These are phyloP conservation scores for Oncorhynchus clarkii DNA, from an alignment of 2,113 vertebrate genomes.

Conservation along the genomic window DNA sequence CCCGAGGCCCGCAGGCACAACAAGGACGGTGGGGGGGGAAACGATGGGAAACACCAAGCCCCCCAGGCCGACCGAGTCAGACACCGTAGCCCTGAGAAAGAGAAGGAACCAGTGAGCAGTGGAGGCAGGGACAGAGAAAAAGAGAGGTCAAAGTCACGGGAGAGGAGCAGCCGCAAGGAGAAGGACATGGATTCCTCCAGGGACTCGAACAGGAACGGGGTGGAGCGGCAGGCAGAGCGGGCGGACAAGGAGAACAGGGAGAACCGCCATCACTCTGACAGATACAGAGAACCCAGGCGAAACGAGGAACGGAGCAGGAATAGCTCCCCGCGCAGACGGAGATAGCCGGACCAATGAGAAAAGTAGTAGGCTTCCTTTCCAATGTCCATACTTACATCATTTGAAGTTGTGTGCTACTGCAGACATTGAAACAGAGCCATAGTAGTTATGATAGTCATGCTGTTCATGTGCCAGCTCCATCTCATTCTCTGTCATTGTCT, in stretches of 20 bases:
- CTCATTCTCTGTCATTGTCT: not conserved
- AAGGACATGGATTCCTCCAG: constrained; percentile 57
- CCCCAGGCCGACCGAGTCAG: constrained; percentile 7
- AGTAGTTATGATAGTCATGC: not conserved
- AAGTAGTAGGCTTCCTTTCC: not conserved
- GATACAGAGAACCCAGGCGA: constrained; percentile 67
- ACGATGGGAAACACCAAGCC: not conserved
- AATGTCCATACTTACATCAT: not conserved
- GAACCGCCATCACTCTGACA: constrained; percentile 55
- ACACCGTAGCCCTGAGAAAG: constrained; percentile 3
- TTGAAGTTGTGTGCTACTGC: too few species aligned
- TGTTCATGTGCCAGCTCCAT: not conserved
- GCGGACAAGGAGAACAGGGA: constrained; percentile 63
- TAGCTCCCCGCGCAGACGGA: constrained; percentile 68
- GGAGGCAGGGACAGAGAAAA: constrained; percentile 67
- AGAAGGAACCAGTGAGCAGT: constrained; percentile 43
- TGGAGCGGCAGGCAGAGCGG: constrained; percentile 49
- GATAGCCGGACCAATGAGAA: constrained; percentile 42
- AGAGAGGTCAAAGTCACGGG: constrained; percentile 70
- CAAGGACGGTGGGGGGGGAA: constrained; percentile 38
- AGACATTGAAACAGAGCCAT: not conserved
- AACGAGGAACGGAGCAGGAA: constrained; percentile 63
- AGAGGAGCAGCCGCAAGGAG: constrained; percentile 57
- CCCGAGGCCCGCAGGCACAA: constrained; percentile 25
- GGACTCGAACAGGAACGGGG: constrained; percentile 56